Conservation (phyloP, 2,797 vertebrate species). For the Squalus acanthias region DNA sequence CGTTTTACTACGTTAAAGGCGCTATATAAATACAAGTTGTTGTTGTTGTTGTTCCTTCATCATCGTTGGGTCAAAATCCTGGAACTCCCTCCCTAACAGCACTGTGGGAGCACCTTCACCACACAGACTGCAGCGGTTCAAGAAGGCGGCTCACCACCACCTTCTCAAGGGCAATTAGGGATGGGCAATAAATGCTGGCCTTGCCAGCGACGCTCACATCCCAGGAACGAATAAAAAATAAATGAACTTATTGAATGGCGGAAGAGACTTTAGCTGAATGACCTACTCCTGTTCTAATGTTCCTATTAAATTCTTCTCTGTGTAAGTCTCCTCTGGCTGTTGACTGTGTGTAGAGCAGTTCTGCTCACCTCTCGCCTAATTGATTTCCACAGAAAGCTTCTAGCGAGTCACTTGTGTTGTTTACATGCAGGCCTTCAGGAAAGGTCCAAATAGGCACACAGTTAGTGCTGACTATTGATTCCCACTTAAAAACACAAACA, state of each 20-base stretch:
- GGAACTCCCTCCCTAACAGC: no score
- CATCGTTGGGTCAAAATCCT: no score
- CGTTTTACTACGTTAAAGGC: no score
- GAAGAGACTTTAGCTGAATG: neutral
- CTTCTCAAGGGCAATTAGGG: no score
- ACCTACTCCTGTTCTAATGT: neutral
- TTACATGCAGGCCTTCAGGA: neutral
- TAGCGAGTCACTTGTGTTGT: neutral
- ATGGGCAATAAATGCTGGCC: no score
- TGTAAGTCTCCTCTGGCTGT: neutral
- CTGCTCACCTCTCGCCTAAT: neutral
- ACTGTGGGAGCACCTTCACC: no score
- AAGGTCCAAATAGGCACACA: neutral
- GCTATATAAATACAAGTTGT: no score
- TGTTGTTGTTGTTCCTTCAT: no score
- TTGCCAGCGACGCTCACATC: no score
- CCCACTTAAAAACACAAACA: neutral
- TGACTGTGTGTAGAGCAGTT: neutral
- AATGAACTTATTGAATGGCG: neutral
- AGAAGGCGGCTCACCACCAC: no score
- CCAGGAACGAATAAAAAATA: no score
- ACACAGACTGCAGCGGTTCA: no score
- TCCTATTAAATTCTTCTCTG: neutral
- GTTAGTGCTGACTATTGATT: neutral
- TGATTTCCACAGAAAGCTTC: neutral